Evolutionary conservation across 2,113 vertebrate genomes (phyloP), one percentile per base, ranked within the genome.

Genomic region (Puntigrus tetrazona): DNA sequence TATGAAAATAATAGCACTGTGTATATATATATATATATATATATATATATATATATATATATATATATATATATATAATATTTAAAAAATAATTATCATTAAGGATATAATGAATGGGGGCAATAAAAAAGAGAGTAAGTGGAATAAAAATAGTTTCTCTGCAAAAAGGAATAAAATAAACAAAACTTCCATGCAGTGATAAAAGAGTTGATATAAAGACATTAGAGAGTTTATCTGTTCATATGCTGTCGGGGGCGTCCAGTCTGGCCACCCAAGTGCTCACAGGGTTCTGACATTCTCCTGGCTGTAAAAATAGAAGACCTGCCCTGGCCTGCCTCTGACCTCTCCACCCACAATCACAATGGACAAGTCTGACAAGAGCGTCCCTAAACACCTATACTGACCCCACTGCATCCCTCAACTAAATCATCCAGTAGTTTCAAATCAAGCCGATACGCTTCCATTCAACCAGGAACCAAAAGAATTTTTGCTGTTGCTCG

Each of bases 271-370:
- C 88, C 82, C 86, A 88, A 83, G 25, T 67, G 83, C 67, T 79
- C 38, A 47, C 63, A 84, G 50, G 52, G 84, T 55, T 20, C 79
- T 52, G 79, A 78, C 78, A 50, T 81, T 90, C 86, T 80, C 78
- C 82, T 87, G 85, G 86, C 85, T 80, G 85, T 91, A 90, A 91
- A 94, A 91, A 90, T 79, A 89, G 73, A 80, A 0, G 73, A 85
- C 90, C 65, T 89, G 90, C 89, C 86, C 0, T 34, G 67, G 81
- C 88, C 82, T 92, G 90, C 91, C 84, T 84, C 73, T 88, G 89
- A 91, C 89, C 90, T 88, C 50, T 87, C 82, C 50, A 78, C 84
- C 85, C 38, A 82, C 45, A 65, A 85, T 85, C 83, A 84, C 43
- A 88, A 82, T 22, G 50, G 70, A 36, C 74, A 76, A 72, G 74